These are phyloP conservation scores for Gymnothorax javanicus DNA, from an alignment of 2,797 vertebrate species.

Conservation along the genomic window DNA sequence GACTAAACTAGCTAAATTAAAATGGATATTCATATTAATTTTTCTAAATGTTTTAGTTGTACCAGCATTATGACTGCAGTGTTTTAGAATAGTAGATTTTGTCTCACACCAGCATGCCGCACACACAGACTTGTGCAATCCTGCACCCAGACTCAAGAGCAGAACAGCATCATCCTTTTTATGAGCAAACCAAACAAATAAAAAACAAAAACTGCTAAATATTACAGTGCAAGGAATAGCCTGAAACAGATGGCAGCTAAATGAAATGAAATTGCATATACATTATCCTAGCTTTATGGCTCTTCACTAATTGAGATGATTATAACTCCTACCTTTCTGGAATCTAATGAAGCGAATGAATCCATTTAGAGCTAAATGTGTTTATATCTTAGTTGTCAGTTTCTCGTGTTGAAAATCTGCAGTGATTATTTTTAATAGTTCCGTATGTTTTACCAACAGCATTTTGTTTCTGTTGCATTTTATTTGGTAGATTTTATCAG, in stretches of 20 bases:
- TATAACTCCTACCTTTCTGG: slow-evolving; percentile 79
- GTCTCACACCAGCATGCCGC: slow-evolving; percentile 13
- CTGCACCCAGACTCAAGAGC: background rate
- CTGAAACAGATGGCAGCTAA: slow-evolving; percentile 80
- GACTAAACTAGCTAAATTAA: background rate
- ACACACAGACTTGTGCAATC: slow-evolving; percentile 38
- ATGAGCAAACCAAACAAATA: slow-evolving; percentile 71
- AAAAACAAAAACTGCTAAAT: slow-evolving; percentile 69
- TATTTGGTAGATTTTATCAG: slow-evolving; percentile 75
- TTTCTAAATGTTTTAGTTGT: background rate
- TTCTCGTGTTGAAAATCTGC: slow-evolving; percentile 69
- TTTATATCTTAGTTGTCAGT: slow-evolving; percentile 69
- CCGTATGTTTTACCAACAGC: slow-evolving; percentile 73
- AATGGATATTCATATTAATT: background rate
- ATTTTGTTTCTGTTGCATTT: slow-evolving; percentile 79
- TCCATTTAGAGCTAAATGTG: slow-evolving; percentile 73
- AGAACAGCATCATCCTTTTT: slow-evolving; percentile 33
- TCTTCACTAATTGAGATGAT: slow-evolving; percentile 75
- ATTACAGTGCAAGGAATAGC: slow-evolving; percentile 80
- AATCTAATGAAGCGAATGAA: slow-evolving; percentile 78
- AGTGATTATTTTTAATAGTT: slow-evolving; percentile 79
- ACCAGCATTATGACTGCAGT: slow-evolving; percentile 10
- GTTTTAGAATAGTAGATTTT: background rate
- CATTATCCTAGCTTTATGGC: slow-evolving; percentile 80
- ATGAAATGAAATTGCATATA: slow-evolving; percentile 83